Conservation (phyloP, 2,113 vertebrate species). For the Gasterosteus aculeatus region DNA sequence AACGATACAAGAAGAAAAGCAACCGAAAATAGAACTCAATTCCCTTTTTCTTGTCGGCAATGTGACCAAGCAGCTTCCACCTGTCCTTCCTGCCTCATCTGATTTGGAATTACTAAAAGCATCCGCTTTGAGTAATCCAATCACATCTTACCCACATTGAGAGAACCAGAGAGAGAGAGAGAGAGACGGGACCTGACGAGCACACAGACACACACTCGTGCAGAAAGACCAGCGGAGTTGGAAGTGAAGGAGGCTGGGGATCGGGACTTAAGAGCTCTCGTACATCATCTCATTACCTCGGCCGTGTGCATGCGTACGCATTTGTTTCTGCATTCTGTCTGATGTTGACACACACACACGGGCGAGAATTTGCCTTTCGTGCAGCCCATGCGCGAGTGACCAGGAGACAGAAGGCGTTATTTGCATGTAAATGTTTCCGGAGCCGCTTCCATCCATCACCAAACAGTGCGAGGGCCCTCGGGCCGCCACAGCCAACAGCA, state of each 20-base stretch:
- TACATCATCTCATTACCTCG: conserved; percentile 71
- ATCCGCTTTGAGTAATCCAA: conserved; percentile 23
- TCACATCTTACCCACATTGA: conserved; percentile 16
- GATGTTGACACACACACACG: conserved; percentile 1
- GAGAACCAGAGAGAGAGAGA: not conserved
- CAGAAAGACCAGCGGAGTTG: conserved; percentile 44
- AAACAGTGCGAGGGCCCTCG: conserved; percentile 33
- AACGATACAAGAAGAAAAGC: not conserved
- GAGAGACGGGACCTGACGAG: not conserved
- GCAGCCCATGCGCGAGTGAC: conserved; percentile 48
- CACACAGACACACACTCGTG: conserved; percentile 8
- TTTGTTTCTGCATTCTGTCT: conserved; percentile 10
- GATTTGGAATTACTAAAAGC: conserved; percentile 20
- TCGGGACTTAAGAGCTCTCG: conserved; percentile 59
- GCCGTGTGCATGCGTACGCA: conserved; percentile 7
- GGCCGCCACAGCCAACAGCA: conserved; percentile 5
- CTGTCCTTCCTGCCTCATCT: conserved; percentile 19
- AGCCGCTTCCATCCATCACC: conserved; percentile 65
- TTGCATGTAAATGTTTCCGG: conserved; percentile 70
- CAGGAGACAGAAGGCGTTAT: conserved; percentile 68
- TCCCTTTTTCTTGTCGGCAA: conserved; percentile 3
- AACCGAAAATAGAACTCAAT: not conserved
- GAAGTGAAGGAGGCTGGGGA: conserved; percentile 40
- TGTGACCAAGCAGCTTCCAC: conserved; percentile 20
- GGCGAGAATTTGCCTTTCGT: conserved; percentile 6